Evolutionary conservation across 2,888 invertebrate species (phyloP).

Genomic region (Tortrix viridana): DNA sequence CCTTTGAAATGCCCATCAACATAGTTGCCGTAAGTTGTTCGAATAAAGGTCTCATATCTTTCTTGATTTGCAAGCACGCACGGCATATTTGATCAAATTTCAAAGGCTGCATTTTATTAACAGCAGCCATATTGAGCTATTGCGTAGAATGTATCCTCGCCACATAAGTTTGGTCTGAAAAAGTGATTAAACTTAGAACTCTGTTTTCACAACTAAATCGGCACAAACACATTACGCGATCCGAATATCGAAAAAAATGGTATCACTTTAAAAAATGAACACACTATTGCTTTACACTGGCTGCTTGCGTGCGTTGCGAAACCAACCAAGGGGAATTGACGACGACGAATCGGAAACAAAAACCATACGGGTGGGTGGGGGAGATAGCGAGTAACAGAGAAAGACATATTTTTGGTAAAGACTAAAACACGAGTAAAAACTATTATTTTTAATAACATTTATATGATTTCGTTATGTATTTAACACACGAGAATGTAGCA

Average conservation of each 20-base stretch:
- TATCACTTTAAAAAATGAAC: constrained; percentile 27
- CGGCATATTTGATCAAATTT: constrained; percentile 86
- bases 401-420: constrained; percentile 48
- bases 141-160: constrained; percentile 71
- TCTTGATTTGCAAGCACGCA: constrained; percentile 85
- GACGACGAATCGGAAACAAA: constrained; percentile 56
- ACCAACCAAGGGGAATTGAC: constrained; percentile 46
- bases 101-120: constrained; percentile 61
- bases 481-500: neutral
- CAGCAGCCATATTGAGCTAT: constrained; percentile 78
- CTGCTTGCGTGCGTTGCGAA: constrained; percentile 59
- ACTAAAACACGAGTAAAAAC: neutral
- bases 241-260: constrained; percentile 42
- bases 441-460: neutral
- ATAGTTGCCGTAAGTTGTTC: constrained; percentile 86
- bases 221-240: constrained; percentile 27
- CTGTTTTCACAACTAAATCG: constrained; percentile 39
- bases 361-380: constrained; percentile 58
- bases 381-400: constrained; percentile 40
- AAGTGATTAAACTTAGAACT: constrained; percentile 35
- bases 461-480: neutral
- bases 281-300: constrained; percentile 36
- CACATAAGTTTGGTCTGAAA: constrained; percentile 47
- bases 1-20: constrained; percentile 86
- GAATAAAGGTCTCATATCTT: constrained; percentile 87